Conservation (phyloP, 2,113 vertebrate genomes). For the Poeciliopsis prolifica region DNA sequence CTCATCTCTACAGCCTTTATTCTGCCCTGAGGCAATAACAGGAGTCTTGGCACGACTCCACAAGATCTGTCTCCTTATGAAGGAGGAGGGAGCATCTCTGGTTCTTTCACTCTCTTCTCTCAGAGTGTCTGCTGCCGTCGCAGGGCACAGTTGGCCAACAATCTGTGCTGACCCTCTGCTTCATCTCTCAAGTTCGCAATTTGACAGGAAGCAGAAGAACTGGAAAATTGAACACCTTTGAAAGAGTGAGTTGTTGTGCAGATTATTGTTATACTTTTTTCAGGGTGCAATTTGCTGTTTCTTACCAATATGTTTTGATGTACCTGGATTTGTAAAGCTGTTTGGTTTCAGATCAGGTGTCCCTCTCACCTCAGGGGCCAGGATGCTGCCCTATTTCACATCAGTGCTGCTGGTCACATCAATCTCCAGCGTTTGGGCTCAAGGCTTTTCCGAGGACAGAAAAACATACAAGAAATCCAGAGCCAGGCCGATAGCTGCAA, state of each 20-base stretch:
- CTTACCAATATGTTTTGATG: slow-evolving; percentile 8
- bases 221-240: slow-evolving; percentile 5
- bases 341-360: slow-evolving; percentile 12
- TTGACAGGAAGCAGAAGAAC: slow-evolving; percentile 16
- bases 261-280: not conserved
- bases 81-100: slow-evolving; percentile 62
- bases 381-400: slow-evolving; percentile 73
- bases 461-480: slow-evolving; percentile 70
- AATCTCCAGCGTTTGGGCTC: slow-evolving; percentile 74
- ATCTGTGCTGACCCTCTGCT: not conserved
- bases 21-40: slow-evolving; percentile 49
- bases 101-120: slow-evolving; percentile 47
- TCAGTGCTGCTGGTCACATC: slow-evolving; percentile 80
- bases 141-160: slow-evolving; percentile 42
- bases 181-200: slow-evolving; percentile 7
- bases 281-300: not conserved
- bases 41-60: slow-evolving; percentile 51
- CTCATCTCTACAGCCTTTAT: slow-evolving; percentile 21
- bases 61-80: slow-evolving; percentile 77
- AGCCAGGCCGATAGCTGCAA: slow-evolving; percentile 69
- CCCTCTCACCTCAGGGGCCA: slow-evolving; percentile 46
- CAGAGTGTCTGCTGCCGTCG: slow-evolving; percentile 45
- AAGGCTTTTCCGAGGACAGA: slow-evolving; percentile 78
- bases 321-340: not conserved
- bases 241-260: slow-evolving; percentile 19